Base-by-base conservation (phyloP, 1,140 invertebrate genomes). In the Eumeta japonica region DNA sequence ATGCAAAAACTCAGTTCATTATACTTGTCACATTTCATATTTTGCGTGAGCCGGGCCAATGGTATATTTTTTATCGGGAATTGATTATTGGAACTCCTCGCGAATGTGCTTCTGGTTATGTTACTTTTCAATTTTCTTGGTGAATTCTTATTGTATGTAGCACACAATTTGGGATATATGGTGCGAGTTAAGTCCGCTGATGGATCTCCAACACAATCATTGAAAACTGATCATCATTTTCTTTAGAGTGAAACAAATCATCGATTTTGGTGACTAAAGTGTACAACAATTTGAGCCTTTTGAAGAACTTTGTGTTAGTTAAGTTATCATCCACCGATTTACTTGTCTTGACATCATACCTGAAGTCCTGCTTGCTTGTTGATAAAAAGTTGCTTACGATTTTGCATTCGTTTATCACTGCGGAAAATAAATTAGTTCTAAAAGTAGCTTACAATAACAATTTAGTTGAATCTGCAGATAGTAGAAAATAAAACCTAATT, bases 361-460 rank as follows among this genome's bases (percentile, higher is more conserved):
- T 19, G 36, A 55, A 55, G 41, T 62, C 62, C 3, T 44, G 39
- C n/a, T 37, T 32, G 35, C 48, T 51, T 27, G 35, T 33, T 16
- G 42, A 43, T 13, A 66, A 37, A 3, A 71, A 45, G 39, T 75
- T 61, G 40, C 51, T 58, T 1, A 75, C 71, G 10, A 62, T 54
- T 52, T 75, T 68, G 41, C 72, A 75, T 43, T 77, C 75, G 16
- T 51, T 49, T 50, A 66, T 51, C 10, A 58, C 75, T 77, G 34
- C 19, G 46, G 48, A 74, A 63, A 37, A 43, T 34, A 32, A 10
- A 42, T n/a, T n/a, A n/a, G n/a, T n/a, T n/a, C n/a, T n/a, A n/a
- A n/a, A n/a, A n/a, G n/a, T n/a, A n/a, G n/a, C n/a, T n/a, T n/a
- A n/a, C n/a, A n/a, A n/a, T n/a, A n/a, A n/a, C n/a, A n/a, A n/a